Base-by-base conservation (phyloP, 1,140 invertebrate species). In the Campoletis sonorensis region DNA sequence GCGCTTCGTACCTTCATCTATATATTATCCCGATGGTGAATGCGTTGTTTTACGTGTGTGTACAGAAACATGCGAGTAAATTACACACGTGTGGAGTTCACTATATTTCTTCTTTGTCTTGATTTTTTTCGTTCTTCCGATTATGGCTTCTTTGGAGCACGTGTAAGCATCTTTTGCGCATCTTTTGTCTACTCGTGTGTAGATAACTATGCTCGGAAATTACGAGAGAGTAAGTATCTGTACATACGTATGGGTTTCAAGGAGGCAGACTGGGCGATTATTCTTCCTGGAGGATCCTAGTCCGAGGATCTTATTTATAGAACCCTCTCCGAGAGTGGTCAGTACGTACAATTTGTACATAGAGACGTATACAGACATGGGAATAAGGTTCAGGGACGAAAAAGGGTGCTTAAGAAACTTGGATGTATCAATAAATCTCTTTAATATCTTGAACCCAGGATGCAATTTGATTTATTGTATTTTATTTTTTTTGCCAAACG, bases 1-100 rank as follows among this genome's bases (percentile, higher is more conserved):
- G 45, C 23, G 26, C 45, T 51, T 26, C 5, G 40, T 30, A 75
- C 40, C 1, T 51, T 75, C 45, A 54, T 75, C 72, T 54, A 54
- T 54, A 54, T 54, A 54, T 75, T 75, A 54, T 37, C 68, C 67
- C 18, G 13, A 75, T 75, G 23, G 72, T 75, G 15, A 23, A 64
- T 0, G 54, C 54, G 54, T n/a, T 18, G 37, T 45, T 72, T 23
- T 21, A 23, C 18, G 37, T 15, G 3, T 49, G n/a, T 64, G 61
- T 1, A 23, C 54, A 58, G 21, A 64, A 49, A 54, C 70, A 72
- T 30, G 67, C 0, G 30, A 13, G 67, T 70, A 70, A 15, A 33
- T 33, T 33, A 33, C n/a, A 33, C 21, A 45, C 40, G 40, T 45
- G 40, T 45, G 40, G 40, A 21, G 54, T 23, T 58, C 54, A 23